Base-by-base conservation (phyloP, 2,888 invertebrate species). In the Drosophila lacicola region DNA sequence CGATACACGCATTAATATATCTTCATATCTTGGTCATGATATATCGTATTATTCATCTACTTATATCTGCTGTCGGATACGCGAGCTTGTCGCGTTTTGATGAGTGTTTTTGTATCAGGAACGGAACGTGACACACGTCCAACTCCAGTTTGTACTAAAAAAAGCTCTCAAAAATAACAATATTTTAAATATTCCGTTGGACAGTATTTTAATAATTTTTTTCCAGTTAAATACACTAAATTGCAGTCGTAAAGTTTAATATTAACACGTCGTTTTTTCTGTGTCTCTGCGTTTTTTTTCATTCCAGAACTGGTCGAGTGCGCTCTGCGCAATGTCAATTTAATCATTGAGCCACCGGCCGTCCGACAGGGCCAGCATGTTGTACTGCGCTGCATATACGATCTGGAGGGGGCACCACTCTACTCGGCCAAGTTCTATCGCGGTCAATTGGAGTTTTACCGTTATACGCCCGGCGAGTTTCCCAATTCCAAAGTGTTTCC, bases 361-460 rank as follows among this genome's bases (percentile, higher is more conserved):
- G 96, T 96, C 54, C 94, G 95, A 90, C 93, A 94, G 58, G 95
- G 95, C 8, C 94, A 95, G 50, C 94, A 95, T 78, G 96, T 95
- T 2, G 94, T 95, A 6, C 93, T 97, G 47, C 93, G 94, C 58
- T 97, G 97, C 92, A 93, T 95, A 75, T 95, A 97, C 88, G 96
- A 97, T 90, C 94, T 97, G 92, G 95, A 96, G 88, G 95, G 94
- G 0, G 95, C 95, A 4, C 95, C 95, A 1, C 93, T 97, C 50
- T 97, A 97, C 93, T 95, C 96, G 4, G 96, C 97, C 71, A 97
- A 97, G 93, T 97, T 97, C 96, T 97, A 97, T 93, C 94, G 97
- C 62, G 97, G 97, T 5, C 94, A 93, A 89, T 94, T 95, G 88
- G 97, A 97, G 93, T 97, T 97, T 93, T 97, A 96, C 93, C 94